Evolutionary conservation across 2,113 vertebrate species (phyloP).

Genomic region (Eulemur rufifrons): DNA sequence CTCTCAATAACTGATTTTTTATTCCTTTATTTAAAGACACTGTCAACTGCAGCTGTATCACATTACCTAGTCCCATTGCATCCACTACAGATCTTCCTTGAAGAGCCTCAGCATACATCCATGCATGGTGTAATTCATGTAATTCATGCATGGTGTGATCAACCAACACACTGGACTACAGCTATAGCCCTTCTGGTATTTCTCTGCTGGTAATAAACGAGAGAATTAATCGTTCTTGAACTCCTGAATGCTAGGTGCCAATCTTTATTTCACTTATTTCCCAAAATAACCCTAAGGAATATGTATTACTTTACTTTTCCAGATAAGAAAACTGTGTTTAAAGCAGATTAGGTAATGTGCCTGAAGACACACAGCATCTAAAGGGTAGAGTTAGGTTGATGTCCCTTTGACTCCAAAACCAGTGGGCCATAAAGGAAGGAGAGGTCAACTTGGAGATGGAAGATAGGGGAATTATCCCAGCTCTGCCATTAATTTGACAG

Average conservation of each 20-base stretch:
- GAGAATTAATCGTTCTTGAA: background rate
- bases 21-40: background rate
- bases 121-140: too few relatives aligned
- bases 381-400: background rate
- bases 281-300: background rate
- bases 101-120: background rate
- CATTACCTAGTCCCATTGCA: background rate
- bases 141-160: background rate
- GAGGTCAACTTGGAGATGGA: background rate
- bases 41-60: background rate
- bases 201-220: background rate
- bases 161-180: background rate
- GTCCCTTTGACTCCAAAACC: constrained; percentile 16
- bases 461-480: background rate
- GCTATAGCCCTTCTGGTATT: background rate
- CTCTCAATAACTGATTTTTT: background rate
- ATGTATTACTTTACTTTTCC: constrained; percentile 2
- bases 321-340: background rate
- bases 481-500: background rate
- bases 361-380: background rate
- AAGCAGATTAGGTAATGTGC: background rate
- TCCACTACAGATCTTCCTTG: background rate
- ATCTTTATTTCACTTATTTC: constrained; percentile 14
- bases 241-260: background rate
- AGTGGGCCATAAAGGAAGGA: background rate